These are phyloP conservation scores for Pseudonaja textilis DNA, from an alignment of 2,113 vertebrate species.

Conservation along the genomic window DNA sequence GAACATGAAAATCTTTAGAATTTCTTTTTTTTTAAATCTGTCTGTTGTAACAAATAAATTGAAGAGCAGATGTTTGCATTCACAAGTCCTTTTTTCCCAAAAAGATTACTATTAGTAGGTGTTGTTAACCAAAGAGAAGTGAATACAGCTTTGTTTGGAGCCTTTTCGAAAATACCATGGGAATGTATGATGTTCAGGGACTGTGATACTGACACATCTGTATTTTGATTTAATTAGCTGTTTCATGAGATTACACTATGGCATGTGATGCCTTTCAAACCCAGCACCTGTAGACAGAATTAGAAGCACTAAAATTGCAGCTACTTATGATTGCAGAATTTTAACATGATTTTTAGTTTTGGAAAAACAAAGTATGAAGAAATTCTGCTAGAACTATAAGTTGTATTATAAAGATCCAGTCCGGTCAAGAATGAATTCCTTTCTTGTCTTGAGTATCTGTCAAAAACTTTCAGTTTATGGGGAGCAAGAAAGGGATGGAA, in stretches of 20 bases:
- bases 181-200: constrained; percentile 66
- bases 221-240: constrained; percentile 73
- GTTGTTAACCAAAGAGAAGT: constrained; percentile 42
- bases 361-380: constrained; percentile 35
- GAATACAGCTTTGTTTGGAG: constrained; percentile 21
- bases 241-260: constrained; percentile 66
- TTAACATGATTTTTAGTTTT: constrained; percentile 38
- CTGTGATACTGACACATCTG: constrained; percentile 67
- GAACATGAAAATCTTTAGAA: constrained; percentile 5
- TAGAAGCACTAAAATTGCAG: constrained; percentile 46
- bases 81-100: neutral
- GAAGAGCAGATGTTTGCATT: constrained; percentile 24
- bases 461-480: constrained; percentile 61
- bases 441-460: constrained; percentile 64
- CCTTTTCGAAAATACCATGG: constrained; percentile 8
- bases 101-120: constrained; percentile 55
- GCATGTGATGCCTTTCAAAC: constrained; percentile 59
- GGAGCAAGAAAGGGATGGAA: neutral
- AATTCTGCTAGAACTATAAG: constrained; percentile 66
- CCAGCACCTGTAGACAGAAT: constrained; percentile 66
- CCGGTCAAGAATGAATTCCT: constrained; percentile 71
- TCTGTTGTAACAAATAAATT: constrained; percentile 22
- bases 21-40: constrained; percentile 48
- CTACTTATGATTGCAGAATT: constrained; percentile 28
- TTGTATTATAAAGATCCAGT: constrained; percentile 64